Evolutionary conservation across 2,113 vertebrate species (phyloP).

Genomic region (Climacteris rufus): DNA sequence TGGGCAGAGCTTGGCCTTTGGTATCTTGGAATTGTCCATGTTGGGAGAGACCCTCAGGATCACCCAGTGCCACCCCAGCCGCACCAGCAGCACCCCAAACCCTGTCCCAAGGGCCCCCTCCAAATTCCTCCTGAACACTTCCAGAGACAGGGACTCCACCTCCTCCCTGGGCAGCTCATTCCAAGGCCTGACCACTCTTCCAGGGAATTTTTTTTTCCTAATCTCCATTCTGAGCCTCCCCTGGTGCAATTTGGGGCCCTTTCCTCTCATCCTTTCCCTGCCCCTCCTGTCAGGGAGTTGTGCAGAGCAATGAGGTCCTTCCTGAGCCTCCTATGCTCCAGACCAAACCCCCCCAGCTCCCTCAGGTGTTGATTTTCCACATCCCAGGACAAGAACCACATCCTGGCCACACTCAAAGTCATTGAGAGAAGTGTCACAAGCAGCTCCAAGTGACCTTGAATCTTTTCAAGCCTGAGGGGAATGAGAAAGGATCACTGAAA

Average conservation of each 20-base stretch:
- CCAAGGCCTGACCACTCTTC: not conserved
- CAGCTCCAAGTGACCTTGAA: not conserved
- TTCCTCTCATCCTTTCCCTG: not conserved
- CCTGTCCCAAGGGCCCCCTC: not conserved
- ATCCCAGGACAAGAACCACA: not conserved
- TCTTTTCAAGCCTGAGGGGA: not conserved
- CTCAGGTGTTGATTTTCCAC: not conserved
- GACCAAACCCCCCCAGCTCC: not conserved
- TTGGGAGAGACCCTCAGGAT: not conserved
- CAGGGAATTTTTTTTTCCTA: not conserved
- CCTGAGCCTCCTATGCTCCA: not conserved
- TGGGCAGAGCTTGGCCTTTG: not conserved
- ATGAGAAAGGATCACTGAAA: not conserved
- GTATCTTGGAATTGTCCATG: not conserved
- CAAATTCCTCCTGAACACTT: not conserved
- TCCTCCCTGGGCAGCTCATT: not conserved
- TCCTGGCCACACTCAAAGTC: not conserved
- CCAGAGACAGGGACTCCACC: not conserved
- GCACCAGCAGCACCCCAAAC: not conserved
- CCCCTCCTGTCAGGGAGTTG: not conserved
- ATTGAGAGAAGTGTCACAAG: not conserved
- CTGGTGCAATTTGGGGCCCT: not conserved
- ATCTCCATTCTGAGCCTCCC: fast-evolving
- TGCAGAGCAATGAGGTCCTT: not conserved
- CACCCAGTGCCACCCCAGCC: not conserved